Base-by-base conservation (phyloP, 2,888 invertebrate genomes). In the Epinotia ramella region DNA sequence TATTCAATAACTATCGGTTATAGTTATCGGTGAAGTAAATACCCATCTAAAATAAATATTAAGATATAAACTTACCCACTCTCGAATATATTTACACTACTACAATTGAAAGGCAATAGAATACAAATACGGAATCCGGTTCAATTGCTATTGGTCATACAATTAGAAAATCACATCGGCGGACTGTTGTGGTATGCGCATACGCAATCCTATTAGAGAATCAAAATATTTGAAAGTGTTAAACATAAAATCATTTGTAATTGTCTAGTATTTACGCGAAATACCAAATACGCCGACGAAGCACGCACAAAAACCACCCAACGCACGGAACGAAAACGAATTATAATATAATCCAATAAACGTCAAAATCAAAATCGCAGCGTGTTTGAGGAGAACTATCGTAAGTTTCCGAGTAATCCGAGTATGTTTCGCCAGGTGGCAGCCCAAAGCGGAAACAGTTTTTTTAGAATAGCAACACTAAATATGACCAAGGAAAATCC, bases 41-140 rank as follows among this genome's bases (percentile, higher is more conserved):
- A 69, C 69, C 68, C 44, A 44, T 44, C 59, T 9, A 68, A 68
- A 68, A 59, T 20, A 40, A 18, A 71, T 46, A 60, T 56, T 46
- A 75, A 64, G 57, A 49, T 7, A 60, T 59, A 66, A 46, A 59
- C 76, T 76, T 76, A 76, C 76, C 75, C 13, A 66, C 66, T 62
- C 18, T 62, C 46, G 56, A 71, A 75, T 65, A 44, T 60, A 40
- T 66, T 60, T 60, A 59, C 56, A 63, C 66, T 57, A 20, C 28
- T 67, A 62, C 66, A 66, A 76, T 72, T 67, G 62, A 63, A 76
- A 44, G 62, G 60, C 65, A 72, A 67, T 72, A 66, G 66, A 72
- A 76, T 76, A 65, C 56, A 60, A 75, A 75, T 71, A 63, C 63
- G 46, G 72, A 76, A 67, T 72, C 76, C 66, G 76, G 71, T 76